Evolutionary conservation across 2,888 invertebrate species (phyloP), one percentile per base, ranked within the genome.

Genomic region (Dryadula phaetusa): DNA sequence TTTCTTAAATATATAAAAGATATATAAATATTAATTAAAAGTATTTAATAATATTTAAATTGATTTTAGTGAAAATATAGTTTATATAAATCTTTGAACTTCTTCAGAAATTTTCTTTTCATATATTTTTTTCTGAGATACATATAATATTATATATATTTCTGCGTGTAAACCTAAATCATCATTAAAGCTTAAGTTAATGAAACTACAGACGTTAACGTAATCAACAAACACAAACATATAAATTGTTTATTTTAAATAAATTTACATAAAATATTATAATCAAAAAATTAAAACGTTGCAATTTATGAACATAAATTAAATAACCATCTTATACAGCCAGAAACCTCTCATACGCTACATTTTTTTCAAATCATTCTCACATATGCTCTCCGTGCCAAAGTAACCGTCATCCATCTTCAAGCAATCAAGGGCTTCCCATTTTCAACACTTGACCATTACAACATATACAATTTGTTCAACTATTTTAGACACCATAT

Each of bases 391-490:
- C 34, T 47, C 44, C n/a, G 16, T 42, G 44, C 54, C 67, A 65
- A 63, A 64, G 49, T 20, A 68, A 66, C 67, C 54, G 69, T 61
- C 77, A 77, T 77, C 76, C 74, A 77, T 77, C 77, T 77, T 72
- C 80, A 79, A 77, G 79, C 77, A 72, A 75, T 70, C 70, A 72
- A 75, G 71, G 75, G 76, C 77, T 79, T 79, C 79, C 79, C 78
- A 70, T 75, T 82, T 82, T 81, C 81, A 79, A 80, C 82, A 80
- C 77, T 71, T 52, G 64, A 66, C 76, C 77, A 80, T 79, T 79
- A 79, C 75, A 72, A 70, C 73, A 70, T 70, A 70, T 66, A 75
- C 72, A 72, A 74, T 74, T 71, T 76, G 74, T 74, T 73, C 74
- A 70, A 76, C 72, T 58, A 74, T 72, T 74, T 72, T 70, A 71